phyloP scores from a whole-genome alignment of 2,888 invertebrate species.

The Volucella zonaria region DNA sequence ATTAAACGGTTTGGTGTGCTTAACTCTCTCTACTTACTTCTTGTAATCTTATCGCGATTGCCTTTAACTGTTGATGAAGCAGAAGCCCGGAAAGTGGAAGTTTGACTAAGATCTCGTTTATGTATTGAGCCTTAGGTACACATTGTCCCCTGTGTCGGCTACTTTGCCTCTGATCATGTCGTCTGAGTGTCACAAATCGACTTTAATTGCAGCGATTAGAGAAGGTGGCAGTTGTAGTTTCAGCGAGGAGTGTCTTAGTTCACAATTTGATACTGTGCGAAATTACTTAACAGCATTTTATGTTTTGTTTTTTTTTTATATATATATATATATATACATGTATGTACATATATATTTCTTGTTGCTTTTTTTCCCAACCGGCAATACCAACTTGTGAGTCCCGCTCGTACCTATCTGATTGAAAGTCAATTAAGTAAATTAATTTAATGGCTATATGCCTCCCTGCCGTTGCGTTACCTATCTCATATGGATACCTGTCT shows the following conservation, averaged over 20 bases:
- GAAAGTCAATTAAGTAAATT: conserved; percentile 73
- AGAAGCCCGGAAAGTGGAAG: conserved; percentile 46
- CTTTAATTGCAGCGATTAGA: conserved; percentile 51
- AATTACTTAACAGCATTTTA: conserved; percentile 25
- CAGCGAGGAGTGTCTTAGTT: conserved; percentile 23
- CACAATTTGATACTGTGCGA: conserved; percentile 36
- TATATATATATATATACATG: too few species aligned
- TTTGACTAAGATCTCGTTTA: conserved; percentile 51
- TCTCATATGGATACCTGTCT: conserved; percentile 18
- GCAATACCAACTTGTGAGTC: conserved; percentile 27
- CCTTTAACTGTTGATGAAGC: conserved; percentile 54
- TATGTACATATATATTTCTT: background rate
- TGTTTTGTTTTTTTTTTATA: background rate
- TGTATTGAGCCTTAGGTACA: conserved; percentile 5
- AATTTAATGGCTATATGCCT: conserved; percentile 64
- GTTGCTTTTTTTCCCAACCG: background rate
- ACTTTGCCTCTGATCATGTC: conserved; percentile 53
- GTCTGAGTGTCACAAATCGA: conserved; percentile 52
- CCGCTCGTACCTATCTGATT: conserved; percentile 45
- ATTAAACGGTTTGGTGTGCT: too few species aligned
- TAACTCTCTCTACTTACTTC: background rate
- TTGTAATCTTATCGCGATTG: conserved; percentile 49
- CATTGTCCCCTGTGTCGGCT: conserved; percentile 32
- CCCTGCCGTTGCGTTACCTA: background rate
- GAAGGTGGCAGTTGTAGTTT: conserved; percentile 11